These are phyloP conservation scores for Hoplodrina blanda DNA, from an alignment of 2,888 invertebrate species.

Conservation along the genomic window DNA sequence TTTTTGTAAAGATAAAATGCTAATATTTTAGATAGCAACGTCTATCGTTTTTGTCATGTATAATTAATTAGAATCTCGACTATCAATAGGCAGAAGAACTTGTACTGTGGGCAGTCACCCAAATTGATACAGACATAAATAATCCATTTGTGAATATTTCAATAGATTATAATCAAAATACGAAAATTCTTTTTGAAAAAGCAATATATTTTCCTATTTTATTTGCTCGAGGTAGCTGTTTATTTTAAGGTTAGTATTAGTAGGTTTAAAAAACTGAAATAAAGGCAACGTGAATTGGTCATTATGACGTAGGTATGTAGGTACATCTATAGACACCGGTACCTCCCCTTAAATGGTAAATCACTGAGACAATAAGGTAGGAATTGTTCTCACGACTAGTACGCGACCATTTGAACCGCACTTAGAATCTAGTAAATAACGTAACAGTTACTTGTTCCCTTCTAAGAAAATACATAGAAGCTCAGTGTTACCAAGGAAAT, in stretches of 20 bases:
- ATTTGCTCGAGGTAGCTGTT: conserved; percentile 34
- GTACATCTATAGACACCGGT: conserved; percentile 12
- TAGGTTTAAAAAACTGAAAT: background rate
- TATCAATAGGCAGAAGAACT: conserved; percentile 32
- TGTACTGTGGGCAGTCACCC: conserved; percentile 33
- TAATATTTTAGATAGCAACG: conserved; percentile 30
- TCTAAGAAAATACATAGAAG: background rate
- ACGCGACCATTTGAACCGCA: conserved; percentile 32
- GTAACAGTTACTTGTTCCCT: conserved; percentile 15
- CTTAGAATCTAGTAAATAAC: conserved; percentile 34
- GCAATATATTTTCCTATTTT: conserved; percentile 47
- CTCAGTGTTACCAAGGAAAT: background rate
- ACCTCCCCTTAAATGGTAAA: conserved; percentile 24
- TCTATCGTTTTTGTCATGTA: conserved; percentile 33
- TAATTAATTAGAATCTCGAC: conserved; percentile 42
- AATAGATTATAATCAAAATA: conserved; percentile 40
- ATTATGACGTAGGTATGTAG: conserved; percentile 3
- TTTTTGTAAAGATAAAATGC: conserved; percentile 38
- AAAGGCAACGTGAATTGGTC: conserved; percentile 9
- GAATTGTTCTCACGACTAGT: conserved; percentile 44
- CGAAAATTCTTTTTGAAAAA: conserved; percentile 36
- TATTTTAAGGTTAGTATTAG: conserved; percentile 14
- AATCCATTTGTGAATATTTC: conserved; percentile 45
- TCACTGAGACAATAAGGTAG: conserved; percentile 22
- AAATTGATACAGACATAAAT: conserved; percentile 63